phyloP scores from a whole-genome alignment of 2,888 invertebrate species.

The Lithophane ornitopus region DNA sequence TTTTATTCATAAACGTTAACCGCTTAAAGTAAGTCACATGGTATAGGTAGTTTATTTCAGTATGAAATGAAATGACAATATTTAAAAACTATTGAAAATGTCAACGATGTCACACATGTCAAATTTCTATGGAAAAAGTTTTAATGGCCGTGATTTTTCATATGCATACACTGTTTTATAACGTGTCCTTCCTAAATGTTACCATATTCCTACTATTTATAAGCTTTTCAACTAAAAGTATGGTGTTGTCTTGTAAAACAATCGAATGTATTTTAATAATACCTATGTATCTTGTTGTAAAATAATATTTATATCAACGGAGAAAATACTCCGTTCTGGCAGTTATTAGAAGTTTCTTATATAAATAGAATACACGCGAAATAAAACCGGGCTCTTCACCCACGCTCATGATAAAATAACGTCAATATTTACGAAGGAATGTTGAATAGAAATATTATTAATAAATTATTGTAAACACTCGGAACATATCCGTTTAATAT shows the following conservation, averaged over 20 bases:
- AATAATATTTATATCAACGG: constrained; percentile 11
- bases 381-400: constrained; percentile 52
- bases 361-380: constrained; percentile 6
- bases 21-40: not conserved
- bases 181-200: constrained; percentile 7
- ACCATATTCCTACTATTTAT: constrained; percentile 20
- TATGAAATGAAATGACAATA: constrained; percentile 1
- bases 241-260: not conserved
- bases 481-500: constrained; percentile 36
- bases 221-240: not conserved
- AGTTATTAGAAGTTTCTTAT: constrained; percentile 6
- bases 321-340: not conserved
- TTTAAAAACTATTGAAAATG: too few relatives aligned
- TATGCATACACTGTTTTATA: not conserved
- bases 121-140: not conserved
- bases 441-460: constrained; percentile 38
- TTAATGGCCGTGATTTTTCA: constrained; percentile 1
- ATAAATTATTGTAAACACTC: constrained; percentile 49
- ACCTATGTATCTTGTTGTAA: constrained; percentile 13
- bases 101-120: too few relatives aligned
- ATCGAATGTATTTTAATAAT: not conserved
- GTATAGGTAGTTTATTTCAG: not conserved
- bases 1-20: constrained; percentile 5
- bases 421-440: constrained; percentile 54
- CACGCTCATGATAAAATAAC: constrained; percentile 32